Base-by-base conservation (phyloP, 2,888 invertebrate species). In the Perdita meconis region DNA sequence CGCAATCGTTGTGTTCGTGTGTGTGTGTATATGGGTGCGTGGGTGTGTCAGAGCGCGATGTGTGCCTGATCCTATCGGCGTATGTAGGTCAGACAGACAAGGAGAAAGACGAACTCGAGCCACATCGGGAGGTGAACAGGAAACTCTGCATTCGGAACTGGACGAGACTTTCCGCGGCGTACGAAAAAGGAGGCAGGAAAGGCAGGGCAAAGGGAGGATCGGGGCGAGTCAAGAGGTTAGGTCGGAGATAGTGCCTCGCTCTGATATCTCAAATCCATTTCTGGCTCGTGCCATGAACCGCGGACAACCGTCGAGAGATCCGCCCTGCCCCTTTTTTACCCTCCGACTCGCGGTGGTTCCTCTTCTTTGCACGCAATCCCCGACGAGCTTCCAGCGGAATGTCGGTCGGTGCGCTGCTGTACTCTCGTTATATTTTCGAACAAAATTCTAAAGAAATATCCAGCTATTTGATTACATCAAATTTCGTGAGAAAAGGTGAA, bases 71-170 rank as follows among this genome's bases (percentile, higher is more conserved):
- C 79, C 77, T 88, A 90, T 87, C 86, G 82, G 63, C 51, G 81
- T 76, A 90, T 90, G 85, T 90, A 83, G 90, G 90, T 90, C 89
- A 89, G 79, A 53, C 67, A 72, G 56, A 78, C 71, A 80, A 82
- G 67, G 81, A 82, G 69, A 75, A 80, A 80, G 77, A 72, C 55
- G 64, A 74, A 64, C 68, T 74, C 72, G 71, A 75, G 78, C 71
- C 70, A 55, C 75, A 44, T 81, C 70, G 77, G 79, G 80, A 10
- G 12, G 47, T n/a, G n/a, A 47, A 47, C 81, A 77, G 85, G 85
- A 87, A 82, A 67, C 82, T 84, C 78, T 69, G 78, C 78, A 83
- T 86, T 87, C 83, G 72, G 68, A 71, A 77, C 81, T 73, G 81
- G 82, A 81, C 81, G 78, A 71, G 81, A 81, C 77, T 84, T 86